Percentiles rank a stretch among this genome's conserved stretches.
phyloP scores from a whole-genome alignment of 2,113 vertebrate species.

The Pardalotus punctatus region DNA sequence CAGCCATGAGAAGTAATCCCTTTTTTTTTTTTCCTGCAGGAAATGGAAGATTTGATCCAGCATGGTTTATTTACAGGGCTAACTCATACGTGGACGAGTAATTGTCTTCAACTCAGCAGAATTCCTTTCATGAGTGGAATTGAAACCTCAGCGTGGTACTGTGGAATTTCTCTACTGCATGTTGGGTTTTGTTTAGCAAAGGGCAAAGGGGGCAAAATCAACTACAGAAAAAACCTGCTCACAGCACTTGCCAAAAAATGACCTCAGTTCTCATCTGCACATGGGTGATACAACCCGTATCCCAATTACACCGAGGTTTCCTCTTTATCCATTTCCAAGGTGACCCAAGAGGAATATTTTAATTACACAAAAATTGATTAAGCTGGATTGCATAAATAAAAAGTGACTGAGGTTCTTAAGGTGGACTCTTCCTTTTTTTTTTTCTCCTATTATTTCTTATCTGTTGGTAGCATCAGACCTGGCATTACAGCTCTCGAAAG shows the following conservation, averaged over 20 bases:
- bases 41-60: conserved; percentile 24
- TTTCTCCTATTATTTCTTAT: background rate
- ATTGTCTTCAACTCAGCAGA: background rate
- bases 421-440: background rate
- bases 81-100: background rate
- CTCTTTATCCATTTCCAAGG: background rate
- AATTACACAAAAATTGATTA: conserved; percentile 2
- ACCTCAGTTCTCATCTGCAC: background rate
- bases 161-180: background rate
- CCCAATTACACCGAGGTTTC: background rate
- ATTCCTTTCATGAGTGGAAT: background rate
- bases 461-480: background rate
- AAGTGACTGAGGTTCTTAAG: background rate
- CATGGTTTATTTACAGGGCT: background rate
- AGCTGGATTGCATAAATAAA: background rate
- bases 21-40: background rate
- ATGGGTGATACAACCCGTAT: background rate
- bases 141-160: background rate
- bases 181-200: background rate
- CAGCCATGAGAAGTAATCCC: conserved; percentile 40
- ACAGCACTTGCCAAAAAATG: background rate
- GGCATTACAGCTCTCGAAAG: background rate
- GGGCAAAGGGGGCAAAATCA: background rate
- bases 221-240: background rate
- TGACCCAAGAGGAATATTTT: background rate